Conservation (phyloP, 2,888 invertebrate genomes). For the Coleophora deauratella region DNA sequence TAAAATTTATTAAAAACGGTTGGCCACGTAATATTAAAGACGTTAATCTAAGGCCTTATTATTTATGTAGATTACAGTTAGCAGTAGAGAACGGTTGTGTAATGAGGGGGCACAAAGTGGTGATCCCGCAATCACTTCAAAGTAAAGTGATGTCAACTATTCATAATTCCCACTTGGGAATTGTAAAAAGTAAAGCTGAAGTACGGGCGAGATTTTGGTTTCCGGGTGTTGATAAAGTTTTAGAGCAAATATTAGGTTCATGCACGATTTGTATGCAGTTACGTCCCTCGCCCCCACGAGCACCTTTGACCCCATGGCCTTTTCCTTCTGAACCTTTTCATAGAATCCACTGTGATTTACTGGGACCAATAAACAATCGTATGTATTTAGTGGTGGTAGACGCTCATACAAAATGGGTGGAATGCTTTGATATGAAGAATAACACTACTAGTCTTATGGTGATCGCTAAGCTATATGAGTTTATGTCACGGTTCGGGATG, state of each 20-base stretch:
- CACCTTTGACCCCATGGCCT: conserved; percentile 4
- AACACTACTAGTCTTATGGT: conserved; percentile 10
- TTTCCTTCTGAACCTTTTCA: conserved; percentile 3
- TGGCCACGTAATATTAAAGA: conserved; percentile 13
- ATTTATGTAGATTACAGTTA: conserved; percentile 9
- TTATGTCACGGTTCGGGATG: conserved; percentile 21
- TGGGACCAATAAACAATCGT: conserved; percentile 11
- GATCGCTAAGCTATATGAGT: conserved; percentile 18
- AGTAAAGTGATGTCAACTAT: neutral
- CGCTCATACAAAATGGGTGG: conserved; percentile 18
- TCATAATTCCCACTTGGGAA: conserved; percentile 3
- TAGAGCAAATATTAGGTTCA: conserved; percentile 6
- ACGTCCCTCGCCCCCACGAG: neutral
- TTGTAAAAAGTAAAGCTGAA: conserved; percentile 11
- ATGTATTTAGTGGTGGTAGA: conserved; percentile 16
- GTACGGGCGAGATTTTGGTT: conserved; percentile 12
- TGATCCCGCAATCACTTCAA: conserved; percentile 4
- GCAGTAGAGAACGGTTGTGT: conserved; percentile 11
- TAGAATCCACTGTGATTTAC: conserved; percentile 14
- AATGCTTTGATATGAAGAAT: conserved; percentile 8
- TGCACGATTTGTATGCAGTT: conserved; percentile 7
- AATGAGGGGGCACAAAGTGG: conserved; percentile 15
- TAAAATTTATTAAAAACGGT: conserved; percentile 9
- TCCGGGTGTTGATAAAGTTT: conserved; percentile 6
- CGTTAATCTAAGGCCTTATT: conserved; percentile 8